Conservation (phyloP, 2,888 invertebrate genomes). For the Pasiphila rectangulata region DNA sequence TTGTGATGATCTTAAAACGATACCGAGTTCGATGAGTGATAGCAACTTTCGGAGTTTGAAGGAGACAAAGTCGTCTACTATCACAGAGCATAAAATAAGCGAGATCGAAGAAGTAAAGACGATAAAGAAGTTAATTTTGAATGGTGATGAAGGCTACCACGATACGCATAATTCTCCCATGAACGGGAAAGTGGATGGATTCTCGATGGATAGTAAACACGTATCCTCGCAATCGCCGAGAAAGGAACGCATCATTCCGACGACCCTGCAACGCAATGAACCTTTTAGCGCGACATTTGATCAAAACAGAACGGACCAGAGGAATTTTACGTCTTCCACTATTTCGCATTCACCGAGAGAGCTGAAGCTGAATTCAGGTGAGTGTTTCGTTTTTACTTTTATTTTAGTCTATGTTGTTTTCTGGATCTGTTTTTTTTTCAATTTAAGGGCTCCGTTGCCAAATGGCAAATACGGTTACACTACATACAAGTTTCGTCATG, state of each 20-base stretch:
- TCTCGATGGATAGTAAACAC: slow-evolving; percentile 26
- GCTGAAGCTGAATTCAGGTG: slow-evolving; percentile 35
- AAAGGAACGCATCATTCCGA: slow-evolving; percentile 40
- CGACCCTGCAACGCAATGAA: slow-evolving; percentile 40
- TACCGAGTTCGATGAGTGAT: slow-evolving; percentile 63
- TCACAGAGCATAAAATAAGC: slow-evolving; percentile 69
- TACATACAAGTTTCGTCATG: no score
- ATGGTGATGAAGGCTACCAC: slow-evolving; percentile 50
- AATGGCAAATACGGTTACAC: no score
- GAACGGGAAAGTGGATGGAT: slow-evolving; percentile 27
- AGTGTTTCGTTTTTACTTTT: slow-evolving; percentile 23
- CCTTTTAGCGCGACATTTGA: slow-evolving; percentile 41
- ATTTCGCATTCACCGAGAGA: slow-evolving; percentile 39
- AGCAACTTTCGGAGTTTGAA: slow-evolving; percentile 60
- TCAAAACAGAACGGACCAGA: slow-evolving; percentile 39
- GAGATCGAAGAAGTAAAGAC: slow-evolving; percentile 75
- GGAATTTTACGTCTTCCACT: slow-evolving; percentile 34
- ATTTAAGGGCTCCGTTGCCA: no score
- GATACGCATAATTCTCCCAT: slow-evolving; percentile 26
- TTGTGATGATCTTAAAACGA: slow-evolving; percentile 46
- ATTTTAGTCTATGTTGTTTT: not conserved
- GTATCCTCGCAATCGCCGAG: slow-evolving; percentile 35
- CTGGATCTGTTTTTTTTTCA: not conserved
- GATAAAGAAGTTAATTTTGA: slow-evolving; percentile 69
- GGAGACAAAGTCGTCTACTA: slow-evolving; percentile 62